Evolutionary conservation across 2,113 vertebrate species (phyloP).

Genomic region (Balaenoptera acutorostrata): DNA sequence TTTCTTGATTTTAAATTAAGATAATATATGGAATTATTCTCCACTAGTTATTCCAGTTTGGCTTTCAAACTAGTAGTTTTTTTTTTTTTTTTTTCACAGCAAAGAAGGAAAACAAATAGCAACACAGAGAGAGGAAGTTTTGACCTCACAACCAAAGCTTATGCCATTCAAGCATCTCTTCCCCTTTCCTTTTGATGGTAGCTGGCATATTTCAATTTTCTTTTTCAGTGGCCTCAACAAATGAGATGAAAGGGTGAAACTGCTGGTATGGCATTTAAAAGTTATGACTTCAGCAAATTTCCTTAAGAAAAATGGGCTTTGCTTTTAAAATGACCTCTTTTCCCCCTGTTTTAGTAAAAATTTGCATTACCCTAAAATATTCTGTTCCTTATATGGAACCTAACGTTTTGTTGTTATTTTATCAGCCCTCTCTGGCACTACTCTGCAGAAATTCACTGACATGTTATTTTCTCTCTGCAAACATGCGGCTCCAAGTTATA

Average conservation of each 20-base stretch:
- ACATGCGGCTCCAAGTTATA: background rate
- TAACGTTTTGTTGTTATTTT: background rate
- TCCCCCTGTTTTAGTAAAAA: constrained; percentile 27
- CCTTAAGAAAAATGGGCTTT: constrained; percentile 60
- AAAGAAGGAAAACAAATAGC: constrained; percentile 46
- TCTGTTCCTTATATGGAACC: background rate
- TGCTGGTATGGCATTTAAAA: constrained; percentile 62
- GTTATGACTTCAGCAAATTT: constrained; percentile 27
- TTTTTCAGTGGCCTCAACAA: constrained; percentile 24
- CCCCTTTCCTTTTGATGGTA: constrained; percentile 20
- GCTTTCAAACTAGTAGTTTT: constrained; percentile 39
- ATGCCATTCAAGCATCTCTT: background rate
- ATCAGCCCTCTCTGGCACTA: too few relatives aligned
- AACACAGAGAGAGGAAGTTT: constrained; percentile 45
- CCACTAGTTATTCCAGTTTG: constrained; percentile 24
- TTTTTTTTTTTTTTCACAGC: background rate
- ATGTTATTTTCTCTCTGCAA: background rate
- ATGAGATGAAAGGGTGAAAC: constrained; percentile 51
- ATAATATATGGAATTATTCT: constrained; percentile 40
- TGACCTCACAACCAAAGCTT: constrained; percentile 44
- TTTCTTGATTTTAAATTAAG: constrained; percentile 47
- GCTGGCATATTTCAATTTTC: background rate
- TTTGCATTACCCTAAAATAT: constrained; percentile 41
- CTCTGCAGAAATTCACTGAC: background rate
- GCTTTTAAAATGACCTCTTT: constrained; percentile 58